These are phyloP conservation scores for Mactra quadrangularis DNA, from an alignment of 1,140 invertebrate genomes.

Conservation along the genomic window DNA sequence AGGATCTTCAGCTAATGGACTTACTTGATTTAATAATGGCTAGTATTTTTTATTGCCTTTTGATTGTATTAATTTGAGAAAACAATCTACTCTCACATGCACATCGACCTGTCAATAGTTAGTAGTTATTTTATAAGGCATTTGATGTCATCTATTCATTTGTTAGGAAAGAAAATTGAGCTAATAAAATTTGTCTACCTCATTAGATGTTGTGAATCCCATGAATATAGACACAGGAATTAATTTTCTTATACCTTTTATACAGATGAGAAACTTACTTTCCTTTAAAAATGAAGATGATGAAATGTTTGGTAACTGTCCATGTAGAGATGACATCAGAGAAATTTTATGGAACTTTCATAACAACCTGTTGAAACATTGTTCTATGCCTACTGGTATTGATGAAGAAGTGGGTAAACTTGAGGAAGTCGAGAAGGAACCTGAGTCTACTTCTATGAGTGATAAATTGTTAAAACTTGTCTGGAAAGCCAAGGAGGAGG, in stretches of 20 bases:
- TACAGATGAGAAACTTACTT: conserved; percentile 77
- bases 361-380: conserved; percentile 71
- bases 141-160: too few relatives aligned
- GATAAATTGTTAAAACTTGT: conserved; percentile 76
- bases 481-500: conserved; percentile 72
- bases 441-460: conserved; percentile 54
- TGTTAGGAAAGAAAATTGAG: too few relatives aligned
- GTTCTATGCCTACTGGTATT: conserved; percentile 73
- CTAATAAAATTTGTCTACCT: too few relatives aligned
- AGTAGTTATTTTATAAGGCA: too few relatives aligned
- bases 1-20: too few relatives aligned
- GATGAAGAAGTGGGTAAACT: conserved; percentile 21
- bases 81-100: too few relatives aligned
- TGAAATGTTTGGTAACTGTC: conserved; percentile 67
- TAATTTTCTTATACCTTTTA: background rate
- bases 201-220: too few relatives aligned
- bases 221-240: too few relatives aligned
- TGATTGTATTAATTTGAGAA: too few relatives aligned
- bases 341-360: conserved; percentile 73
- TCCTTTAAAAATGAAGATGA: conserved; percentile 73
- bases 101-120: too few relatives aligned
- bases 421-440: conserved; percentile 57
- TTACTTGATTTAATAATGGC: too few relatives aligned
- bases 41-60: too few relatives aligned
- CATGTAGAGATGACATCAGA: conserved; percentile 74